Percentiles rank a stretch among this genome's conserved stretches.
These are phyloP conservation scores for Arothron firmamentum DNA, from an alignment of 2,113 vertebrate genomes.

Conservation along the genomic window DNA sequence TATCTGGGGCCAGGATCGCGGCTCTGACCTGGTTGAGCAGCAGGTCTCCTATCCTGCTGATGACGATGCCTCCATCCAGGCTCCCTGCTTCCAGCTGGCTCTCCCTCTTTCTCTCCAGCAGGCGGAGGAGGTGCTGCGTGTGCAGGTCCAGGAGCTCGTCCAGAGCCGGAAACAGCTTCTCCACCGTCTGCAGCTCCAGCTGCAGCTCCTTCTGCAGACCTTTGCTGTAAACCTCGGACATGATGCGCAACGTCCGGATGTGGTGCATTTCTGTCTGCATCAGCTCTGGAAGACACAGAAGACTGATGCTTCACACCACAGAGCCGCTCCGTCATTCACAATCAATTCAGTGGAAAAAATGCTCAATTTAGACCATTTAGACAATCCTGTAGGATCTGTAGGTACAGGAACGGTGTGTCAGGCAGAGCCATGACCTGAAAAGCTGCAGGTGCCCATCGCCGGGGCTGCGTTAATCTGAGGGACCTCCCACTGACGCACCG, in stretches of 20 bases:
- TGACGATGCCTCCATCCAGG: constrained; percentile 80
- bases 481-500: constrained; percentile 62
- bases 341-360: too few species aligned
- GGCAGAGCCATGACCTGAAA: too few species aligned
- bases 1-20: neutral
- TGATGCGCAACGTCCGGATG: constrained; percentile 91
- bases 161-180: constrained; percentile 88
- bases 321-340: too few species aligned
- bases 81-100: constrained; percentile 61
- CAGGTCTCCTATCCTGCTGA: constrained; percentile 88
- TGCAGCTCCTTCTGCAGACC: constrained; percentile 87
- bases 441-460: too few species aligned
- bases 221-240: constrained; percentile 91
- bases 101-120: constrained; percentile 90
- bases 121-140: constrained; percentile 83
- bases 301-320: too few species aligned
- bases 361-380: too few species aligned
- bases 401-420: too few species aligned
- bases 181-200: constrained; percentile 81
- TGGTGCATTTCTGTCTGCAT: constrained; percentile 99
- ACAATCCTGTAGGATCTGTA: too few species aligned
- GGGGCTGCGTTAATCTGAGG: too few species aligned
- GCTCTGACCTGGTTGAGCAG: constrained; percentile 84
- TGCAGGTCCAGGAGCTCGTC: constrained; percentile 91
- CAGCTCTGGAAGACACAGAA: constrained; percentile 73